A percentile compares a stretch with the other conserved stretches of the same genome.
Conservation (phyloP, 2,797 vertebrate species). For the Mastacembelus armatus region DNA sequence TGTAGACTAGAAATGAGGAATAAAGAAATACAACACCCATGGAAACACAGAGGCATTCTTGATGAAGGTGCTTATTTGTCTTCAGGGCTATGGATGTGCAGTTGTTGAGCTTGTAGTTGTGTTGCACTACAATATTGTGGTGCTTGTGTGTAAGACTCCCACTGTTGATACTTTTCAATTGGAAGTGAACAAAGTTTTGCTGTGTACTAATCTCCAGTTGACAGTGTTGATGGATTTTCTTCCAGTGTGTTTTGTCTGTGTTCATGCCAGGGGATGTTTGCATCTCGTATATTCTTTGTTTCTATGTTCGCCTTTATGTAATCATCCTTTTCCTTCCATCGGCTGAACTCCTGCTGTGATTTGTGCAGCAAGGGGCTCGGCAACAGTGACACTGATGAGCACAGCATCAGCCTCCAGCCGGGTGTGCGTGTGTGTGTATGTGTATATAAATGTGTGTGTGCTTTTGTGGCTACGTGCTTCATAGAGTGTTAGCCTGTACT, state of each 20-base stretch:
- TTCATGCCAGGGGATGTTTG: constrained; percentile 54
- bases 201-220: constrained; percentile 23
- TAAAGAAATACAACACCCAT: constrained; percentile 70
- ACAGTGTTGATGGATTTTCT: constrained; percentile 1
- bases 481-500: constrained; percentile 48
- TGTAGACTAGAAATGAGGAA: constrained; percentile 76
- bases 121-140: constrained; percentile 47
- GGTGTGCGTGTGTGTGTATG: constrained; percentile 22
- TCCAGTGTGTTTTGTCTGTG: constrained; percentile 39
- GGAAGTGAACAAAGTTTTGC: too few relatives aligned
- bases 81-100: constrained; percentile 25
- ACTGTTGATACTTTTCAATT: constrained; percentile 16
- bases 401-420: constrained; percentile 66
- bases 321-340: constrained; percentile 55
- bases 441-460: constrained; percentile 13
- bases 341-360: constrained; percentile 64
- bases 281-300: constrained; percentile 52
- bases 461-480: constrained; percentile 30
- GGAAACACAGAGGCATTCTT: constrained; percentile 59
- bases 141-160: constrained; percentile 11
- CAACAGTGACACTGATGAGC: constrained; percentile 74
- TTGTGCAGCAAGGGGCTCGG: constrained; percentile 61
- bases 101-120: constrained; percentile 7
- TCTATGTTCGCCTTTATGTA: constrained; percentile 54
- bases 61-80: constrained; percentile 60